Conservation (phyloP, 2,113 vertebrate genomes). For the Spilogale gracilis region DNA sequence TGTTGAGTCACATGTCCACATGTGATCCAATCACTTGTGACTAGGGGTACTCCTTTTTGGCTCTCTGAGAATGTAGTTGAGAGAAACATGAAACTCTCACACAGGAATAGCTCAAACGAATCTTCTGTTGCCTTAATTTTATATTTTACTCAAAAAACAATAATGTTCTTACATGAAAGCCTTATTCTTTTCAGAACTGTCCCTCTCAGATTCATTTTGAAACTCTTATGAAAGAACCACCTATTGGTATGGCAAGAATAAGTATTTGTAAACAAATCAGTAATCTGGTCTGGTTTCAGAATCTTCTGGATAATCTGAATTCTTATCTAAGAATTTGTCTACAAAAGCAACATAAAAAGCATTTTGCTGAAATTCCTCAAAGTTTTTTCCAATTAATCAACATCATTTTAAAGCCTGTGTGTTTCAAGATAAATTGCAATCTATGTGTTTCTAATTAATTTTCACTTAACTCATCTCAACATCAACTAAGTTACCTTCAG, state of each 20-base stretch:
- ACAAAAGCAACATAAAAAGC: conserved; percentile 1
- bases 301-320: conserved; percentile 1
- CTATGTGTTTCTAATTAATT: conserved; percentile 42
- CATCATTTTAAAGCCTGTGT: neutral
- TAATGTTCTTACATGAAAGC: neutral
- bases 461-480: neutral
- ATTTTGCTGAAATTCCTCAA: conserved; percentile 55
- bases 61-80: neutral
- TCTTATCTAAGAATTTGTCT: conserved; percentile 20
- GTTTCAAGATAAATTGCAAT: neutral
- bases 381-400: neutral
- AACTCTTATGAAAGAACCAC: neutral
- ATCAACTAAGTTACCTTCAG: neutral
- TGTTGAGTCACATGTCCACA: neutral
- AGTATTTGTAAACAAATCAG: neutral
- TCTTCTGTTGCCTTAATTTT: neutral
- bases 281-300: neutral
- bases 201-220: conserved; percentile 19
- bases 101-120: neutral
- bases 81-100: neutral
- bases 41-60: neutral
- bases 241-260: neutral
- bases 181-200: neutral
- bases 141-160: conserved; percentile 32
- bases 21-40: neutral